Base-by-base conservation (phyloP, 1,140 invertebrate species). In the Mycetomoellerius zeteki region DNA sequence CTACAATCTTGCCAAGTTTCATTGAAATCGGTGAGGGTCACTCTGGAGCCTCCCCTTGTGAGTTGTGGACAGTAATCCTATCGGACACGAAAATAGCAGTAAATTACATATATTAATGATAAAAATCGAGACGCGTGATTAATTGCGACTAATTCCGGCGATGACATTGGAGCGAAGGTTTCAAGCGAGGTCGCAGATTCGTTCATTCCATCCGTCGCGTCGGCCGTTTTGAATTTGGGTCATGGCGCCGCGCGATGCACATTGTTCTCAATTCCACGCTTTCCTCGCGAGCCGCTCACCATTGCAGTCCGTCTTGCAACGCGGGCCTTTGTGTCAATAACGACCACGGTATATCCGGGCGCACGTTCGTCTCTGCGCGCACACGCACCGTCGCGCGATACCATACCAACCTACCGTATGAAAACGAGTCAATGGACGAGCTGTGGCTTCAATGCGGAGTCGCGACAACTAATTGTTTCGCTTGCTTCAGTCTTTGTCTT, bases 201-300 rank as follows among this genome's bases (percentile, higher is more conserved):
- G 88, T 86, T 86, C 76, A 78, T 90, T 89, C 54, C 89, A 54
- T 62, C 58, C 73, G 30, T 65, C 62, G 62, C 62, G 69, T 47
- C 60, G 65, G 12, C n/a, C 19, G 58, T 64, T 27, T 50, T 30
- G 86, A 80, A 91, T 91, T 91, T 84, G 52, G 90, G 90, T 91
- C 90, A 91, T 90, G 86, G 86, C 86, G 58, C 37, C 54, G 43
- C 30, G 69, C 71, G 78, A 78, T 77, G 85, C 64, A 69, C 89
- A 64, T 90, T 90, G 90, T 88, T 90, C 89, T 86, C 82, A 75
- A 88, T 88, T 88, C 86, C 43, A 82, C 86, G 89, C 88, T 90
- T 87, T 90, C 88, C 86, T 87, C 75, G 77, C 60, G 60, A 78
- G 65, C 60, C 75, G 33, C 21, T 43, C 30, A 54, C 30, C 62